These are phyloP conservation scores for Scalopus aquaticus DNA, from an alignment of 2,113 vertebrate genomes.

Conservation along the genomic window DNA sequence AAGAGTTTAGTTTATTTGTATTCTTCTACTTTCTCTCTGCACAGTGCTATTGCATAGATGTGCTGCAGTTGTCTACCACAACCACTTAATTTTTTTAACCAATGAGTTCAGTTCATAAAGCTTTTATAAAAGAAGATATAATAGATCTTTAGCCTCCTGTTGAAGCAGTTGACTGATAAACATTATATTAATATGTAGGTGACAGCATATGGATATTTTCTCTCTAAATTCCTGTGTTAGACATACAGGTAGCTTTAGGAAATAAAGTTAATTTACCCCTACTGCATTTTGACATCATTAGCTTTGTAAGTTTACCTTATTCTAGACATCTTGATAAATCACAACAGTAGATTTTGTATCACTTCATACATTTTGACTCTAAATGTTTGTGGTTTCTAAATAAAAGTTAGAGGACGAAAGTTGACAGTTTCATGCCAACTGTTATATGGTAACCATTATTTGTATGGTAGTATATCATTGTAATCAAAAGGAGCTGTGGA, in stretches of 20 bases:
- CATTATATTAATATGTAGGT: background rate
- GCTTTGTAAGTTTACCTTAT: slow-evolving; percentile 58
- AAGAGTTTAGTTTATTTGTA: too few species aligned
- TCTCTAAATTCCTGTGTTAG: background rate
- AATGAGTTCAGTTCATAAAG: background rate
- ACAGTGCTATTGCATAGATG: background rate
- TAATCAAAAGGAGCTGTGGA: slow-evolving; percentile 81
- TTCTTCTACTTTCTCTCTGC: too few species aligned
- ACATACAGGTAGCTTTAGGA: background rate
- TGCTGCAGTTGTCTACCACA: background rate
- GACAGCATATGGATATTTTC: background rate
- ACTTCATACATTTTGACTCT: slow-evolving; percentile 70
- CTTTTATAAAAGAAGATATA: background rate
- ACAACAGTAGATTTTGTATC: slow-evolving; percentile 66
- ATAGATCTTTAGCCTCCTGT: background rate
- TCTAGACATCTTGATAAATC: slow-evolving; percentile 41
- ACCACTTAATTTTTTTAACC: background rate
- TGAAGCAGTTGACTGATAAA: background rate
- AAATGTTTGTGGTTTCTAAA: slow-evolving; percentile 76
- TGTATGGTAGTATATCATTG: slow-evolving; percentile 44
- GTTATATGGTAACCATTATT: slow-evolving; percentile 80
- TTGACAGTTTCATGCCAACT: slow-evolving; percentile 70
- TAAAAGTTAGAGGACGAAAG: slow-evolving; percentile 70
- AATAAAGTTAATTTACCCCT: background rate
- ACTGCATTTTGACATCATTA: slow-evolving; percentile 28